These are phyloP conservation scores for Paramuricea clavata DNA, from an alignment of 92 coral and sea anemone species.

Conservation along the genomic window DNA sequence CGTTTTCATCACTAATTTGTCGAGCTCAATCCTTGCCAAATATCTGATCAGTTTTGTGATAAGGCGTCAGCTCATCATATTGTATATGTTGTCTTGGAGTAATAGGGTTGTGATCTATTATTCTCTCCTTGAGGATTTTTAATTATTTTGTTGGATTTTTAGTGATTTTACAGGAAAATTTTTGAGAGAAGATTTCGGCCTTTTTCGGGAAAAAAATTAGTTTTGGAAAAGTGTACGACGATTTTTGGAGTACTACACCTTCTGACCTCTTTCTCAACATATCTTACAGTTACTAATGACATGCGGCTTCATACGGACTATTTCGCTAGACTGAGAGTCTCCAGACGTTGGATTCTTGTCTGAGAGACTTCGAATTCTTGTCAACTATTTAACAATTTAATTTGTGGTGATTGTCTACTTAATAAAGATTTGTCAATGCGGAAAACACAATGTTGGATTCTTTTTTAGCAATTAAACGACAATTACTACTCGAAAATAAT, in stretches of 20 bases:
- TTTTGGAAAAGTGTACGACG: too few relatives aligned
- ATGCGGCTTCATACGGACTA: too few relatives aligned
- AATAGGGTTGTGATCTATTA: not conserved
- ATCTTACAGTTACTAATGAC: too few relatives aligned
- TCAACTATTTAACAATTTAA: not conserved
- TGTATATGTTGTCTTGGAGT: too few relatives aligned
- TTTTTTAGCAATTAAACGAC: not conserved
- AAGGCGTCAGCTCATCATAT: too few relatives aligned
- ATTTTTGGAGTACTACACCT: too few relatives aligned
- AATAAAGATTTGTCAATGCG: not conserved
- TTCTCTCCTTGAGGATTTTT: not conserved
- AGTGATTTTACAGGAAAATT: too few relatives aligned
- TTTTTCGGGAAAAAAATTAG: too few relatives aligned
- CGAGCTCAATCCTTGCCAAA: constrained; percentile 11
- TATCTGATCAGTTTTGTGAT: not conserved
- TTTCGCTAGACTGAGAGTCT: not conserved
- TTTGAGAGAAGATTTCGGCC: too few relatives aligned
- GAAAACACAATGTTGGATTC: not conserved
- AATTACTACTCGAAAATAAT: not conserved
- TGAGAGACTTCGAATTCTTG: not conserved
- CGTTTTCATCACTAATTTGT: not conserved
- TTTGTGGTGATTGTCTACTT: too few relatives aligned
- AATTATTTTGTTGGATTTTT: too few relatives aligned
- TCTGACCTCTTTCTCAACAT: too few relatives aligned
- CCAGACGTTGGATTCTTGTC: not conserved